phyloP scores from a whole-genome alignment of 2,113 vertebrate genomes.

The Tyrannus savana region DNA sequence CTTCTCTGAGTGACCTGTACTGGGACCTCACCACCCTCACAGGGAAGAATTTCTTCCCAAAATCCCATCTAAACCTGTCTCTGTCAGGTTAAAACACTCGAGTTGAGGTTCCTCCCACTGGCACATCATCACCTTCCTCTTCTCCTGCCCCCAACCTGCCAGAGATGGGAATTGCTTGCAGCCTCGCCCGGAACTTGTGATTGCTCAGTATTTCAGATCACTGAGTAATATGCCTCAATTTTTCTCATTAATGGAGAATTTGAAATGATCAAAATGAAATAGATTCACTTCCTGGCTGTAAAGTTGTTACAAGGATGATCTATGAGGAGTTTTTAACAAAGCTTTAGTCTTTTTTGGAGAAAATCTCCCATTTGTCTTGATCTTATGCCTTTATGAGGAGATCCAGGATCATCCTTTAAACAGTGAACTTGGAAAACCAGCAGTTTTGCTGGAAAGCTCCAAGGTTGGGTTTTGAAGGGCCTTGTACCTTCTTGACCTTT shows the following conservation, averaged over 20 bases:
- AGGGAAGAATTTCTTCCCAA: not conserved
- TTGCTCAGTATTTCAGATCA: constrained; percentile 49
- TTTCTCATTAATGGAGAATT: constrained; percentile 76
- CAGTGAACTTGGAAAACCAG: not conserved
- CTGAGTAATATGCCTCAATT: constrained; percentile 67
- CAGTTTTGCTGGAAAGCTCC: not conserved
- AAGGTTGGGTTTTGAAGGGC: not conserved
- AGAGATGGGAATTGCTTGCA: constrained; percentile 27
- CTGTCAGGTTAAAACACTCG: not conserved
- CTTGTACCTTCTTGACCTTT: not conserved
- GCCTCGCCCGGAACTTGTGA: constrained; percentile 12
- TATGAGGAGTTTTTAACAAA: constrained; percentile 59
- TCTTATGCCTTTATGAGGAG: not conserved
- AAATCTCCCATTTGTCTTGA: constrained; percentile 47
- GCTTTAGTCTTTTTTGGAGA: not conserved
- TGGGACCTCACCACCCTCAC: not conserved
- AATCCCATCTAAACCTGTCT: not conserved
- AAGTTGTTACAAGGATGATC: constrained; percentile 69
- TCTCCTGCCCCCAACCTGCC: not conserved
- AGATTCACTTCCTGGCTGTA: constrained; percentile 63
- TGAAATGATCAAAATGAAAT: constrained; percentile 76
- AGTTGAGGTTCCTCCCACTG: not conserved
- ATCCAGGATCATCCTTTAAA: not conserved
- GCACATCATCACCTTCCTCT: not conserved
- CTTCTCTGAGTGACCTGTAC: not conserved